Base-by-base conservation (phyloP, 2,797 vertebrate species). In the Propithecus deckenii region DNA sequence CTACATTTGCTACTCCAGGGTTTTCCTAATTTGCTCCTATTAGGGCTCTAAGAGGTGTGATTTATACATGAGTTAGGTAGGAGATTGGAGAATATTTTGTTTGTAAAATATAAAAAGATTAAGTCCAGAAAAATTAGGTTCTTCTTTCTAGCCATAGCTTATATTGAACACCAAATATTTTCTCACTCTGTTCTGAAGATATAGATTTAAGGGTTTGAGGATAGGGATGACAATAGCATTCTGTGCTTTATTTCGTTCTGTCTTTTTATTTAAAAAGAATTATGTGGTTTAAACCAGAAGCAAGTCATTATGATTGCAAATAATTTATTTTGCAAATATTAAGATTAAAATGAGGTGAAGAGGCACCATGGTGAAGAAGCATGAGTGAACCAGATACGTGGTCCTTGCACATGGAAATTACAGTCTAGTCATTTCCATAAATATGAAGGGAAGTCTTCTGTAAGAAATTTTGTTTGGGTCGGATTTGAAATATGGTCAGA, bases 181-280 rank as follows among this genome's bases (percentile, higher is more conserved):
- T 65, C 52, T 88, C 65, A 50, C 71, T 81, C 9, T 76, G 3
- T 80, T 80, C 15, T 69, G 20, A 69, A 91, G 32, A 9, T 79
- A 17, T 1, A 76, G 32, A 61, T 52, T 72, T 84, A 67, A 63
- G 17, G 88, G 50, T 95, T 67, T 91, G 87, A 90, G 43, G 23
- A 59, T 35, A 52, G 35, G 35, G 9, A 55, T 71, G 72, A 30
- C 2, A 15, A 2, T n/a, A 86, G 61, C 46, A 74, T 76, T 85
- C 67, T 80, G 20, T 94, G 12, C 75, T 84, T 85, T 67, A 67
- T 61, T 11, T 41, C 43, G n/a, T 50, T 92, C 30, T 3, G 2
- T 72, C 32, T 92, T 87, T 89, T 88, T 87, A 91, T 87, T 87
- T 95, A 35, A 72, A 89, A 92, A 67, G 14, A 91, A 81, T 52